A percentile compares a stretch with the other conserved stretches of the same genome.
Evolutionary conservation across 2,113 vertebrate genomes (phyloP).

Genomic region (Xiphophorus maculatus): DNA sequence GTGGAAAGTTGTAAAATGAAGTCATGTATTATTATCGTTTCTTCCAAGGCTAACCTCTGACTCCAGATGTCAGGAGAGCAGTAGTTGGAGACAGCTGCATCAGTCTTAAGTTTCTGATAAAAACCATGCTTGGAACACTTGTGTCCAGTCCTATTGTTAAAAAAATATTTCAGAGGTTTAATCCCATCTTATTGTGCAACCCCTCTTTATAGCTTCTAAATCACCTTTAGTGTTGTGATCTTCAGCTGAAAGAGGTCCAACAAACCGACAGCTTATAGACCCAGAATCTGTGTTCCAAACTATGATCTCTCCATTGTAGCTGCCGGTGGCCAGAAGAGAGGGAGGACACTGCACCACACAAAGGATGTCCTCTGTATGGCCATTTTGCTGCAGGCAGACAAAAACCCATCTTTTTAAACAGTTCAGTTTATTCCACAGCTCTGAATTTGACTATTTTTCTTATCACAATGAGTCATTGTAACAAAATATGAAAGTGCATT

Average conservation of each 20-base stretch:
- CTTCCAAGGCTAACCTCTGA: slow-evolving; percentile 63
- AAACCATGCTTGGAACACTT: slow-evolving; percentile 70
- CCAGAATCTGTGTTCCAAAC: slow-evolving; percentile 81
- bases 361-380: slow-evolving; percentile 79
- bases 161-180: neutral
- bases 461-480: neutral
- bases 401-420: neutral
- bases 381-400: slow-evolving; percentile 49
- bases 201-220: neutral
- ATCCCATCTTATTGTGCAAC: neutral
- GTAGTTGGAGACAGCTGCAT: slow-evolving; percentile 53
- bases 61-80: slow-evolving; percentile 73
- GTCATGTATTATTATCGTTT: neutral
- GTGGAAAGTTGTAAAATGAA: slow-evolving; percentile 17
- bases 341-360: slow-evolving; percentile 81
- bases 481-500: neutral
- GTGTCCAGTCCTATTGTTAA: slow-evolving; percentile 54
- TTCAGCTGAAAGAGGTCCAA: slow-evolving; percentile 31
- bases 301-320: slow-evolving; percentile 79
- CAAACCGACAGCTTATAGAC: slow-evolving; percentile 67
- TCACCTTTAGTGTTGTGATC: slow-evolving; percentile 49
- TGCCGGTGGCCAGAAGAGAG: slow-evolving; percentile 76
- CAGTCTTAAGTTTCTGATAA: slow-evolving; percentile 64
- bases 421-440: neutral
- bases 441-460: neutral